Conservation (phyloP, 2,888 invertebrate species). For the Ectropis crepuscularia region DNA sequence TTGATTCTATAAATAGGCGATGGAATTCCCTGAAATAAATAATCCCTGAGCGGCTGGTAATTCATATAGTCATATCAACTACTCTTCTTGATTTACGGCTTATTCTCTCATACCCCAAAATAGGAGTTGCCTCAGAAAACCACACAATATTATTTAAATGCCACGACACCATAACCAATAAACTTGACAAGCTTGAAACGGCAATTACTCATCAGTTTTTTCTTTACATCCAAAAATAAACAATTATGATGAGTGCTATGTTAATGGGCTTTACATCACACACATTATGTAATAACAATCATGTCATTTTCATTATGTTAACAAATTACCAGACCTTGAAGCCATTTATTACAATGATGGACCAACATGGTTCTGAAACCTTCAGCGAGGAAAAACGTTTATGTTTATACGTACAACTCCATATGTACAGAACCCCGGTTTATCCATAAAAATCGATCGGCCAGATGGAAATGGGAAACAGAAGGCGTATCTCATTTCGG, state of each 20-base stretch:
- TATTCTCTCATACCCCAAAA: slow-evolving; percentile 9
- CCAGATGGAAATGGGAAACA: slow-evolving; percentile 14
- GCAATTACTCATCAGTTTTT: slow-evolving; percentile 37
- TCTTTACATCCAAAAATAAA: slow-evolving; percentile 31
- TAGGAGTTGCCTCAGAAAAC: slow-evolving; percentile 11
- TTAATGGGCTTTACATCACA: slow-evolving; percentile 38
- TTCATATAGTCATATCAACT: slow-evolving; percentile 1
- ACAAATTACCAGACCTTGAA: slow-evolving; percentile 36
- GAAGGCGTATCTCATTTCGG: slow-evolving; percentile 12
- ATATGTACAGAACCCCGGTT: slow-evolving; percentile 1
- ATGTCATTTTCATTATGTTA: slow-evolving; percentile 23
- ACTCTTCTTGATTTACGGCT: slow-evolving; percentile 4
- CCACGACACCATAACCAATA: slow-evolving; percentile 21
- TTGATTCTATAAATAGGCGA: background rate
- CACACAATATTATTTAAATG: slow-evolving; percentile 18
- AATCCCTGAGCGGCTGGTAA: background rate
- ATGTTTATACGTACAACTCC: slow-evolving; percentile 10
- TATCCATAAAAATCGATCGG: slow-evolving; percentile 1
- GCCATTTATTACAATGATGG: slow-evolving; percentile 18
- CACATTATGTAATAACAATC: slow-evolving; percentile 33
- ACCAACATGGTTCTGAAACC: slow-evolving; percentile 51
- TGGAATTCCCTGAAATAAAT: background rate
- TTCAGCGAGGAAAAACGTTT: slow-evolving; percentile 13
- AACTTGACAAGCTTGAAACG: slow-evolving; percentile 29
- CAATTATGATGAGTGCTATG: slow-evolving; percentile 34